Conservation (phyloP, 30 jellyfish, hydroid and myxozoan genomes). For the Aurelia aurita region DNA sequence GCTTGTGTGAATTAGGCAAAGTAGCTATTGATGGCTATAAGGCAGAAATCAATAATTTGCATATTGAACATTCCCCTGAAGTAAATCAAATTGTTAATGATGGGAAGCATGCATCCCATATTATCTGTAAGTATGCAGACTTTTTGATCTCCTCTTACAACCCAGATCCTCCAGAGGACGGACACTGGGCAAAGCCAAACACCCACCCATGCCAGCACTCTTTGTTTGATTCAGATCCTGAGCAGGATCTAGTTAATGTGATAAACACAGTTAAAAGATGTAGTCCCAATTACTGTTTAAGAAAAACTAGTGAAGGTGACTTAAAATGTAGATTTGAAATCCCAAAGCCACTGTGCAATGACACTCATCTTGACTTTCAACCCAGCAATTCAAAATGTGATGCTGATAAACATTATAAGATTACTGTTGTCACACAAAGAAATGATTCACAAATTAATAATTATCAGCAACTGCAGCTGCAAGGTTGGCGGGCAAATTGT, state of each 20-base stretch:
- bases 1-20: slow-evolving; percentile 16
- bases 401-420: neutral
- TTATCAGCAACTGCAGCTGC: slow-evolving; percentile 6
- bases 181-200: slow-evolving; percentile 41
- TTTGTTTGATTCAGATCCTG: neutral
- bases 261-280: slow-evolving; percentile 40
- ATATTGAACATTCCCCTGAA: neutral
- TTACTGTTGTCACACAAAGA: slow-evolving; percentile 20
- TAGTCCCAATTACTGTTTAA: slow-evolving; percentile 49
- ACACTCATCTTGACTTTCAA: slow-evolving; percentile 13
- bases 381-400: neutral
- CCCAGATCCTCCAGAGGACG: slow-evolving; percentile 28
- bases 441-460: neutral
- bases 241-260: slow-evolving; percentile 25
- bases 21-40: slow-evolving; percentile 18
- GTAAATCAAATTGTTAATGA: neutral
- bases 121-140: slow-evolving; percentile 26
- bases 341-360: slow-evolving; percentile 25
- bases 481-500: slow-evolving; percentile 37
- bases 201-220: slow-evolving; percentile 43
- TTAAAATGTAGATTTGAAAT: slow-evolving; percentile 26
- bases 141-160: slow-evolving; percentile 19
- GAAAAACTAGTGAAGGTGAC: neutral
- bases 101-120: slow-evolving; percentile 3
- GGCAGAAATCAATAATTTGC: neutral